Conservation (phyloP, 2,113 vertebrate genomes). For the Barbus barbus region DNA sequence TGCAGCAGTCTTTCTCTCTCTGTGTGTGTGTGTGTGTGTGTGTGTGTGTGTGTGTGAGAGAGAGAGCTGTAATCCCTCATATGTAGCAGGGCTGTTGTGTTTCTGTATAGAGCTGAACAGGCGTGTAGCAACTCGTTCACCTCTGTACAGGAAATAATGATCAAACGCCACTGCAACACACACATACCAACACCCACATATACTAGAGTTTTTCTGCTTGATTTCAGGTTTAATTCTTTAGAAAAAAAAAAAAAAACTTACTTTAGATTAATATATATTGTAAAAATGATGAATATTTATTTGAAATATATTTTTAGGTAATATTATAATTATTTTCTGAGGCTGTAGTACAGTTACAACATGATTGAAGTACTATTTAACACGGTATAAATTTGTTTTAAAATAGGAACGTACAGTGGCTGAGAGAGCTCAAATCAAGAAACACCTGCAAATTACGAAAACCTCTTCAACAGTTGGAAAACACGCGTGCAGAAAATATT, state of each 20-base stretch:
- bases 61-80: background rate
- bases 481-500: too few relatives aligned
- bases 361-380: too few relatives aligned
- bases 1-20: too few relatives aligned
- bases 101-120: conserved; percentile 17
- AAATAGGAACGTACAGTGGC: too few relatives aligned
- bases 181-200: conserved; percentile 16
- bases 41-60: conserved; percentile 2
- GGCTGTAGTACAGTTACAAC: background rate
- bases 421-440: too few relatives aligned
- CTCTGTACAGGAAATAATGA: conserved; percentile 2
- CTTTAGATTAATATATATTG: too few relatives aligned
- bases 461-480: too few relatives aligned
- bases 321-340: background rate
- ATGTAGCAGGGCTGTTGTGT: conserved; percentile 3
- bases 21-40: background rate
- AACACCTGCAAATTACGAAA: too few relatives aligned
- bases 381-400: background rate
- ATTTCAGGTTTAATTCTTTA: conserved; percentile 51
- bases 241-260: too few relatives aligned
- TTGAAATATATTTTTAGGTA: too few relatives aligned
- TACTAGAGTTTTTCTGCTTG: background rate
- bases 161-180: background rate
- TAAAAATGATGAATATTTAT: background rate
- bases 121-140: conserved; percentile 26